These are phyloP conservation scores for Zygothrica quintamaculata DNA, from an alignment of 2,888 invertebrate genomes.

Conservation along the genomic window DNA sequence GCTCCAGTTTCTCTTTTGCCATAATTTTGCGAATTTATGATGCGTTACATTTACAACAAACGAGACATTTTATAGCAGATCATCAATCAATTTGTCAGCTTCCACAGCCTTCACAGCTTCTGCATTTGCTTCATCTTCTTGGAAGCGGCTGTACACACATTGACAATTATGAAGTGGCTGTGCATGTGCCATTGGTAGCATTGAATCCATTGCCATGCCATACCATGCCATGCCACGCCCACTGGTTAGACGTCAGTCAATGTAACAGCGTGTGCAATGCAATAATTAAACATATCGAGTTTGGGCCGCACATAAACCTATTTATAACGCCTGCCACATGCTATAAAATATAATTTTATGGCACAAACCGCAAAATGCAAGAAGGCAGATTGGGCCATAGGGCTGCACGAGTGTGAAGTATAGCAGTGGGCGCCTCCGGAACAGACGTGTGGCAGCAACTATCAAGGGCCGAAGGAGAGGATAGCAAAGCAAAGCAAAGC, in stretches of 20 bases:
- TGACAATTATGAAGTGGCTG: constrained; percentile 59
- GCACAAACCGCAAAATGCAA: constrained; percentile 66
- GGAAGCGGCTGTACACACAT: constrained; percentile 49
- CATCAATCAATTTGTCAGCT: constrained; percentile 83
- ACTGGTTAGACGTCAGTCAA: constrained; percentile 2
- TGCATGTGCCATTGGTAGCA: neutral
- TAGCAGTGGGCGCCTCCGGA: constrained; percentile 12
- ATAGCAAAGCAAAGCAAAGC: constrained; percentile 1
- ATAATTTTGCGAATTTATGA: constrained; percentile 82
- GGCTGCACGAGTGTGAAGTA: neutral
- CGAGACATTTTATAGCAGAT: constrained; percentile 83
- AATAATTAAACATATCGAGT: constrained; percentile 70
- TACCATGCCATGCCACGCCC: constrained; percentile 33
- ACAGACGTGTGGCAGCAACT: neutral
- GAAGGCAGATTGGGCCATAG: constrained; percentile 14
- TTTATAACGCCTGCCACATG: constrained; percentile 65
- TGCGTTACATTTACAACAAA: constrained; percentile 82
- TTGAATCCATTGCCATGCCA: no score
- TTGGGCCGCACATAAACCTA: constrained; percentile 56
- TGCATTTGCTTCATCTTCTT: constrained; percentile 27
- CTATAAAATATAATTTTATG: constrained; percentile 72
- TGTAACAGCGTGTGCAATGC: constrained; percentile 20
- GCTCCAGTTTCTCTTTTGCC: constrained; percentile 54
- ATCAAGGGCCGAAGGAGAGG: constrained; percentile 3
- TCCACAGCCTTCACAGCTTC: no score